phyloP scores from a whole-genome alignment of 2,797 vertebrate genomes.

The Chaetophractus vellerosus region DNA sequence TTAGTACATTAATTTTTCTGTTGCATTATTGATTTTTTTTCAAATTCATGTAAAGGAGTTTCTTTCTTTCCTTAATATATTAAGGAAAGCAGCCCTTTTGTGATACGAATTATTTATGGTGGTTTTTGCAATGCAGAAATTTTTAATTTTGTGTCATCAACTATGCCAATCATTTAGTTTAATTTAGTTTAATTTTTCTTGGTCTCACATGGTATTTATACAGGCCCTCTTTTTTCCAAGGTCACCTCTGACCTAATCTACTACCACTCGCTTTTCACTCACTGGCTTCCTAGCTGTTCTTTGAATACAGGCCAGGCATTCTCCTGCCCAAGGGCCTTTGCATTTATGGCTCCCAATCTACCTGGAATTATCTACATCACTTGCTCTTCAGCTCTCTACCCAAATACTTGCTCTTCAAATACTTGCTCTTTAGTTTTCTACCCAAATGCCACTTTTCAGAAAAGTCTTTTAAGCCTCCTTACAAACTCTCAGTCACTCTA shows the following conservation, averaged over 20 bases:
- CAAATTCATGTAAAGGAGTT: not conserved
- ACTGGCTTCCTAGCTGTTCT: not conserved
- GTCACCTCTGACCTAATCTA: not conserved
- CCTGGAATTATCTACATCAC: not conserved
- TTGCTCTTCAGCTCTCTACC: not conserved
- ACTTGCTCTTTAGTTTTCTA: not conserved
- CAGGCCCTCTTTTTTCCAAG: not conserved
- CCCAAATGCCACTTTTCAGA: not conserved
- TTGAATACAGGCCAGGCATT: not conserved
- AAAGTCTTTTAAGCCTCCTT: not conserved
- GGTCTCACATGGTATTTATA: not conserved
- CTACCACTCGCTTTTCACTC: not conserved
- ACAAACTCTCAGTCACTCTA: not conserved
- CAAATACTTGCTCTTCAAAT: not conserved
- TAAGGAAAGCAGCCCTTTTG: not conserved
- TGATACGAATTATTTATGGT: not conserved
- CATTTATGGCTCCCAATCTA: not conserved
- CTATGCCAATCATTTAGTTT: not conserved
- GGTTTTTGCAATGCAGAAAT: not conserved
- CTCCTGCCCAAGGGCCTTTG: not conserved
- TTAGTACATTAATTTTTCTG: conserved; percentile 14
- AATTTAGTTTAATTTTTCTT: not conserved
- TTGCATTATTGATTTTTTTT: conserved; percentile 3
- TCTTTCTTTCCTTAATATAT: not conserved
- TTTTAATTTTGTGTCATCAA: not conserved